These are phyloP conservation scores for Leptopilina drosophilae DNA, from an alignment of 2,888 invertebrate genomes.

Conservation along the genomic window DNA sequence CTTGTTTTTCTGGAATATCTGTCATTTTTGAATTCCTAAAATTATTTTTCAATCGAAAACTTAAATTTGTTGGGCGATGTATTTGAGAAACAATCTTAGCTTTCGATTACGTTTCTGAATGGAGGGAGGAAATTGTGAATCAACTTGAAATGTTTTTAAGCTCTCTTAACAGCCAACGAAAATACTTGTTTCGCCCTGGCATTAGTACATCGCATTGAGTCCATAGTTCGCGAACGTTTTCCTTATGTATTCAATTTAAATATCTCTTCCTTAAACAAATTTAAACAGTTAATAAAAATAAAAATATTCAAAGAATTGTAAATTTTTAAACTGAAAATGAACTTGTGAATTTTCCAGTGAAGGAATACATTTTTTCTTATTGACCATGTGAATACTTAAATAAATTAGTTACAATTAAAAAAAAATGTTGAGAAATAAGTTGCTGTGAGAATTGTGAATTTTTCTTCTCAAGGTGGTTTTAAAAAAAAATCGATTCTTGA, in stretches of 20 bases:
- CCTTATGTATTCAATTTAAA: not conserved
- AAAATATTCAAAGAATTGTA: not conserved
- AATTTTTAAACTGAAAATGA: no score
- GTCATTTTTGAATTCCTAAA: not conserved
- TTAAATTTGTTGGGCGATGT: not conserved
- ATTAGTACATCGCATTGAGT: constrained; percentile 20
- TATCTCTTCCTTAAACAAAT: not conserved
- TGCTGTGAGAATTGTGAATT: not conserved
- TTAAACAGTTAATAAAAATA: not conserved
- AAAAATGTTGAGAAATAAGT: not conserved
- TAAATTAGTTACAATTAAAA: not conserved
- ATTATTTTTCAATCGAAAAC: not conserved
- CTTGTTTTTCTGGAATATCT: no score
- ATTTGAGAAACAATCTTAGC: not conserved
- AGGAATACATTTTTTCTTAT: not conserved
- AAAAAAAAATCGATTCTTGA: no score
- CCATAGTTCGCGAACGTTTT: constrained; percentile 17
- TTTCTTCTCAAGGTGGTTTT: not conserved
- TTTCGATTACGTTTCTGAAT: constrained; percentile 24
- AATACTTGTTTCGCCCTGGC: constrained; percentile 28
- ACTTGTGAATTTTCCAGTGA: constrained; percentile 28
- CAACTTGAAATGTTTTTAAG: constrained; percentile 29
- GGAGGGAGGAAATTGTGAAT: constrained; percentile 28
- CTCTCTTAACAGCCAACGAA: constrained; percentile 33
- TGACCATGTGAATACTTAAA: not conserved